Conservation (phyloP, 1,140 invertebrate genomes). For the Choristoneura fumiferana region DNA sequence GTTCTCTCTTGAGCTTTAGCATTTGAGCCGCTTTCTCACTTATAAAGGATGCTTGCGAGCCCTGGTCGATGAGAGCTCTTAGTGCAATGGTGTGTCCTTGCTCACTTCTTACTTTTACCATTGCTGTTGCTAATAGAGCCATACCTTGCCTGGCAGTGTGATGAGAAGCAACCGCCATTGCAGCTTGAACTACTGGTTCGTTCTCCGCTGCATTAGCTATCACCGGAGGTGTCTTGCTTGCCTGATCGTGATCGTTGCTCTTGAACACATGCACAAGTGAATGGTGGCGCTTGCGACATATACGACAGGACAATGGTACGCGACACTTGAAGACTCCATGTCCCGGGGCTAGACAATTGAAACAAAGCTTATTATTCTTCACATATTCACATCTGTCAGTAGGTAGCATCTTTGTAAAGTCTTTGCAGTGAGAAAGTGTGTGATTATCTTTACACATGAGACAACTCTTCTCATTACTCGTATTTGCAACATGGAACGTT, state of each 20-base stretch:
- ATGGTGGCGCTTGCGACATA: not conserved
- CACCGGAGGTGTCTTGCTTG: not conserved
- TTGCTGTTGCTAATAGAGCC: not conserved
- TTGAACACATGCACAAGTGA: not conserved
- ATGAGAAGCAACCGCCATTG: not conserved
- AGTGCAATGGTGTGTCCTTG: not conserved
- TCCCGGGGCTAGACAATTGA: no score
- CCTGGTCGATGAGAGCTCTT: not conserved
- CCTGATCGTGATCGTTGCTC: no score
- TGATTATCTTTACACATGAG: conserved; percentile 21
- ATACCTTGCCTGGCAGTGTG: not conserved
- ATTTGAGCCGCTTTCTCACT: conserved; percentile 10
- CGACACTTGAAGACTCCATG: no score
- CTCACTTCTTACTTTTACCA: not conserved
- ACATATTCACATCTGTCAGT: not conserved
- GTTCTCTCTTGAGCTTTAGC: not conserved
- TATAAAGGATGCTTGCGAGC: no score
- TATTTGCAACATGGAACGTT: conserved; percentile 19
- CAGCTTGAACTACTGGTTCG: not conserved
- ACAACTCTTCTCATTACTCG: conserved; percentile 25
- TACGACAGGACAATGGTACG: no score
- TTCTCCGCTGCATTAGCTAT: not conserved
- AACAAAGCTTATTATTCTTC: not conserved
- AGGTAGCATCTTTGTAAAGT: not conserved
- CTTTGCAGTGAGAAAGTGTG: not conserved